Evolutionary conservation across 2,888 invertebrate species (phyloP).

Genomic region (Villa cingulata): DNA sequence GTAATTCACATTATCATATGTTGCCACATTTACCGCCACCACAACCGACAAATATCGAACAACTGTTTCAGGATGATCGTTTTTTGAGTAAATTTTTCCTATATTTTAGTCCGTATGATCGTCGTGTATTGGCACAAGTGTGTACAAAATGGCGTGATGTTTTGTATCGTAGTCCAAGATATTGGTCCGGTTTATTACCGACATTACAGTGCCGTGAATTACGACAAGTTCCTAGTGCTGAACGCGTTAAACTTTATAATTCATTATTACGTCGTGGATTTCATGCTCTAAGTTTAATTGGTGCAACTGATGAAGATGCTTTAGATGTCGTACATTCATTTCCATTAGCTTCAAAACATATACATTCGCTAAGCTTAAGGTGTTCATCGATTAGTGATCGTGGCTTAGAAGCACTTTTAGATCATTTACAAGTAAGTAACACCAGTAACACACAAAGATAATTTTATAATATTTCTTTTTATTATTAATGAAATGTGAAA

Average conservation of each 20-base stretch:
- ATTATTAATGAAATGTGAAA: too few species aligned
- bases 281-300: conserved; percentile 68
- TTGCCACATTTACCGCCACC: conserved; percentile 41
- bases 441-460: too few species aligned
- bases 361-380: conserved; percentile 71
- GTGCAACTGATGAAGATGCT: conserved; percentile 81
- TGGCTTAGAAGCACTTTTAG: conserved; percentile 74
- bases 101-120: conserved; percentile 65
- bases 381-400: conserved; percentile 85
- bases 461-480: too few species aligned
- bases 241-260: conserved; percentile 54
- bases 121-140: conserved; percentile 67
- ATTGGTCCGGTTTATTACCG: conserved; percentile 77
- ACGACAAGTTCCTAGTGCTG: conserved; percentile 44
- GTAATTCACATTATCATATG: conserved; percentile 22
- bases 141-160: conserved; percentile 81
- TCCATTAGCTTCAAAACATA: conserved; percentile 66
- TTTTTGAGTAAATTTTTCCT: conserved; percentile 76
- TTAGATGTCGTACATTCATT: conserved; percentile 76
- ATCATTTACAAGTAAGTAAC: conserved; percentile 72
- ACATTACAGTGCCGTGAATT: conserved; percentile 76
- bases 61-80: conserved; percentile 68
- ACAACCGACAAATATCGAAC: conserved; percentile 46
- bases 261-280: conserved; percentile 75
- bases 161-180: conserved; percentile 72